These are phyloP conservation scores for Macquaria ambigua DNA, from an alignment of 2,113 vertebrate genomes.

Conservation along the genomic window DNA sequence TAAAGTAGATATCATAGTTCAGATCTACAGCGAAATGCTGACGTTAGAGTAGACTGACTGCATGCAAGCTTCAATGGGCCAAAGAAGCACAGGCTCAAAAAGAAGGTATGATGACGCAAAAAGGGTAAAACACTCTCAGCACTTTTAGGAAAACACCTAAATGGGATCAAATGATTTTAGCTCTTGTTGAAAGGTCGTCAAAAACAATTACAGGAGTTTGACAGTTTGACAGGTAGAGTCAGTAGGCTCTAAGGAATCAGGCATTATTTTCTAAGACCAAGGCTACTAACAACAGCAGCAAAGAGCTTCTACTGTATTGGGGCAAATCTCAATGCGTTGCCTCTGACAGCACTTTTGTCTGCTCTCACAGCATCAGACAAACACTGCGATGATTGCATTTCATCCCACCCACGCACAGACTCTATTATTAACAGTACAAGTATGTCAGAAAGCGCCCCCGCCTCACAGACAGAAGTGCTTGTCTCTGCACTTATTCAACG, in stretches of 20 bases:
- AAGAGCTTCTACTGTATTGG: constrained; percentile 3
- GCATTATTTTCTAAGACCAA: background rate
- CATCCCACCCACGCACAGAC: constrained; percentile 43
- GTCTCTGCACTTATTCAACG: constrained; percentile 56
- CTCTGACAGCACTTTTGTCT: constrained; percentile 54
- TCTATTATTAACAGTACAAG: constrained; percentile 62
- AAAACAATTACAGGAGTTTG: background rate
- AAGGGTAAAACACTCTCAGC: constrained; percentile 36
- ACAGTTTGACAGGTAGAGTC: constrained; percentile 20
- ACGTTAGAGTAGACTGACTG: constrained; percentile 64
- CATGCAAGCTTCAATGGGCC: constrained; percentile 52
- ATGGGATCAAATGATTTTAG: constrained; percentile 21
- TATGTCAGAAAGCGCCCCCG: constrained; percentile 31
- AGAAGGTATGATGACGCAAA: constrained; percentile 4
- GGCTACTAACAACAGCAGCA: constrained; percentile 7
- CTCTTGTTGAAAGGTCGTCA: constrained; percentile 9
- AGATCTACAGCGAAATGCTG: constrained; percentile 40
- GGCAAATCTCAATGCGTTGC: constrained; percentile 1
- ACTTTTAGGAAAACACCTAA: constrained; percentile 26
- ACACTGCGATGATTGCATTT: constrained; percentile 57
- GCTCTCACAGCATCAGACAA: constrained; percentile 44
- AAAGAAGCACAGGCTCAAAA: constrained; percentile 37
- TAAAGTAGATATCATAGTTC: constrained; percentile 49
- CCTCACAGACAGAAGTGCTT: constrained; percentile 39
- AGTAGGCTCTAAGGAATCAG: background rate